These are phyloP conservation scores for Corydoras sp. DNA, from an alignment of 2,113 vertebrate species.

Conservation along the genomic window DNA sequence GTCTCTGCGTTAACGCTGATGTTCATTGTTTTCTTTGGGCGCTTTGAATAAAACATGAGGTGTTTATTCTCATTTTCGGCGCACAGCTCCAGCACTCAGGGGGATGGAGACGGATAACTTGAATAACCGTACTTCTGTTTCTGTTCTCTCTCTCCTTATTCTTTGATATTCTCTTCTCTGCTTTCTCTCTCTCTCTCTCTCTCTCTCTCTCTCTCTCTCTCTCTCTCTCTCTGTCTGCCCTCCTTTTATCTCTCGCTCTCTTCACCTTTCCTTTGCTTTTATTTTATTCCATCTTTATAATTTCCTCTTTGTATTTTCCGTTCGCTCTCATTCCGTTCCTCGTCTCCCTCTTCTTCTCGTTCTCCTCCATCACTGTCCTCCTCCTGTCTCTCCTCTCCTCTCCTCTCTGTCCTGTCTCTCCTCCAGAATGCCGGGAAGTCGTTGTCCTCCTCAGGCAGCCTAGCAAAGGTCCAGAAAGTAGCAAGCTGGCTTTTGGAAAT, in stretches of 20 bases:
- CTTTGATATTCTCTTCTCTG: neutral
- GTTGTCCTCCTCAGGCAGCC: constrained; percentile 96
- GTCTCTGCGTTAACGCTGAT: constrained; percentile 45
- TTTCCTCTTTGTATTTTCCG: neutral
- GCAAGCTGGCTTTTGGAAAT: constrained; percentile 99
- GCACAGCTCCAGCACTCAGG: neutral
- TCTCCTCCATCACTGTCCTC: neutral
- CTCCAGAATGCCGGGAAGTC: constrained; percentile 88
- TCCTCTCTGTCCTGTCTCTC: constrained; percentile 17
- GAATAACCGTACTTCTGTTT: neutral
- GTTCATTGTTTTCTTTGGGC: constrained; percentile 48
- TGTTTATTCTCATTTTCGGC: constrained; percentile 24
- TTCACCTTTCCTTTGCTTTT: too few species aligned
- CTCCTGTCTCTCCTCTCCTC: neutral
- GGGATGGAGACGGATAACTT: neutral
- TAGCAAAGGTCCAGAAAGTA: constrained; percentile 99
- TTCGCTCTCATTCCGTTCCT: neutral
- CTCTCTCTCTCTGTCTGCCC: neutral
- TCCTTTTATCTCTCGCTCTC: neutral
- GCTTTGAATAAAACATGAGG: constrained; percentile 38
- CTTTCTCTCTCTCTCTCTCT: neutral
- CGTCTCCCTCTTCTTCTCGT: neutral
- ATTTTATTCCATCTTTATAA: neutral
- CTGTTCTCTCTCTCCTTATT: neutral
- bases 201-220: neutral